Evolutionary conservation across 1,140 invertebrate species (phyloP), one percentile per base, ranked within the genome.

Genomic region (Eumaeus atala): DNA sequence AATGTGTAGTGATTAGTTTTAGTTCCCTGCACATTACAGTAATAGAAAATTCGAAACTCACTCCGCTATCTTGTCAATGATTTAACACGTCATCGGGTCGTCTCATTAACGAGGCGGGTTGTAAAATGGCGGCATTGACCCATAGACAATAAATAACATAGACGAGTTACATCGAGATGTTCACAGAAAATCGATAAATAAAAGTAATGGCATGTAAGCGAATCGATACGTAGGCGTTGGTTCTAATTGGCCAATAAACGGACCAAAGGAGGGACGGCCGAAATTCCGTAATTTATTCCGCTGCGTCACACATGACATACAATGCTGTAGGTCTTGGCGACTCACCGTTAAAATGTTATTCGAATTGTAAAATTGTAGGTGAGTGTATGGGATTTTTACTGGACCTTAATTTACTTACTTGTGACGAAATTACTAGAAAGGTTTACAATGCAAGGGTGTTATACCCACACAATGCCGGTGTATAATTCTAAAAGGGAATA

Each of bases 181-280:
- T 70, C 66, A 70, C 66, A 68, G 61, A 68, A 62, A 67, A 68
- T 64, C 61, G 48, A 42, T 62, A 62, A 64, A 67, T 64, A 66
- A 64, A 65, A 57, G 34, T 52, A 18, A 16, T 48, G 21, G 21
- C 21, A 28, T 28, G 21, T 67, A 69, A 74, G 73, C 71, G 62
- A 67, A 62, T 62, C 59, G 58, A 59, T 54, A 61, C 69, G 78
- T 82, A 70, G 74, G 72, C 74, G 78, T 66, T 47, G 59, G 51
- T 57, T 65, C 67, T 81, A 78, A 81, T 78, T 78, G 74, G 67
- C 63, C 66, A 73, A 76, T 82, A 74, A 79, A 77, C 35, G 64
- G 67, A 50, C 36, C 48, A 16, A 11, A 53, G 61, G 58, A 53
- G 61, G 61, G 51, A 56, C 53, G 38, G 49, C 48, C 56, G 37